phyloP scores from a whole-genome alignment of 2,888 invertebrate species.

The Cepaea hortensis region DNA sequence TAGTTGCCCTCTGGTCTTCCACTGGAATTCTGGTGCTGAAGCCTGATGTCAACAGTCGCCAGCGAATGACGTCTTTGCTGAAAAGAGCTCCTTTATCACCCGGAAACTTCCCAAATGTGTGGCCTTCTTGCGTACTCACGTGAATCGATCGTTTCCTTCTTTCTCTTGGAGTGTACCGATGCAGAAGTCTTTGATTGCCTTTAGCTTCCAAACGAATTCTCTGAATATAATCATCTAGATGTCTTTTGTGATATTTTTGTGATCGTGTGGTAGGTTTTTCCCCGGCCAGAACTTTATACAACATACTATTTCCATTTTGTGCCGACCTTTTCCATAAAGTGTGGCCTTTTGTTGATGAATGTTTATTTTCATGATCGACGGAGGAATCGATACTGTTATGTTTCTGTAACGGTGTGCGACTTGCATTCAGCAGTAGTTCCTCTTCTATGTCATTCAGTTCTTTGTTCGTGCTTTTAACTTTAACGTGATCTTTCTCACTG shows the following conservation, averaged over 20 bases:
- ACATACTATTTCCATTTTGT: neutral
- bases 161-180: slow-evolving; percentile 36
- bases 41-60: slow-evolving; percentile 72
- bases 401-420: neutral
- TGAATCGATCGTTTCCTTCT: slow-evolving; percentile 40
- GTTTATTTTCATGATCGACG: slow-evolving; percentile 4
- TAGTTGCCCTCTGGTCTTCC: slow-evolving; percentile 71
- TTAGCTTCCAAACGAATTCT: slow-evolving; percentile 28
- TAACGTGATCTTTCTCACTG: slow-evolving; percentile 60
- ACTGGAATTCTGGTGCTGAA: slow-evolving; percentile 73
- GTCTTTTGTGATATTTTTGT: neutral
- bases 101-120: slow-evolving; percentile 32
- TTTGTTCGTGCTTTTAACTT: slow-evolving; percentile 58
- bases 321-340: slow-evolving; percentile 64
- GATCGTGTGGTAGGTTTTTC: slow-evolving; percentile 21
- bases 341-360: slow-evolving; percentile 2
- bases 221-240: slow-evolving; percentile 37
- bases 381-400: neutral
- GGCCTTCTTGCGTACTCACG: neutral
- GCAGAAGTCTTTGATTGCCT: slow-evolving; percentile 32
- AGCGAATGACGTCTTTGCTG: slow-evolving; percentile 70
- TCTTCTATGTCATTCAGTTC: slow-evolving; percentile 1
- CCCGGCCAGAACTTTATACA: slow-evolving; percentile 24
- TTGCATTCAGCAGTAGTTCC: neutral
- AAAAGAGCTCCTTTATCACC: slow-evolving; percentile 60